A percentile compares a stretch with the other conserved stretches of the same genome.
These are phyloP conservation scores for Lepeophtheirus nordmannii DNA, from an alignment of 2,888 invertebrate genomes.

Conservation along the genomic window DNA sequence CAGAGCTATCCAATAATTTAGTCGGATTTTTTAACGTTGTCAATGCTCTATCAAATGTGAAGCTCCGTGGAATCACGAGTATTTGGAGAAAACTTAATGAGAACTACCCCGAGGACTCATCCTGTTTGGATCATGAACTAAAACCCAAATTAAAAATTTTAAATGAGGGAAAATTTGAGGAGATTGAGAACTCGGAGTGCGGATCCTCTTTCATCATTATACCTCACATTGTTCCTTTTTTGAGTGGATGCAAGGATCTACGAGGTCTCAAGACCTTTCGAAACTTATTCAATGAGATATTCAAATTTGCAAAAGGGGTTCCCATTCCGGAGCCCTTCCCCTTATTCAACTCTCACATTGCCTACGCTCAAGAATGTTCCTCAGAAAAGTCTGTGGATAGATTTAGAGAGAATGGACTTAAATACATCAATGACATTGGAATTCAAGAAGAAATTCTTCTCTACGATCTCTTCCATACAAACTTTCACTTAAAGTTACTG, in stretches of 20 bases:
- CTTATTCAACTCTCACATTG: background rate
- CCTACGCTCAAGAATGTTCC: background rate
- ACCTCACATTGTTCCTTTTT: constrained; percentile 12
- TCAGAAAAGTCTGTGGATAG: background rate
- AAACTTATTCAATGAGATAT: constrained; percentile 6
- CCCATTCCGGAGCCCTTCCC: constrained; percentile 6
- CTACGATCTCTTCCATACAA: constrained; percentile 13
- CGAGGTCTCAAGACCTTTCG: constrained; percentile 4
- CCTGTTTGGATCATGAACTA: background rate
- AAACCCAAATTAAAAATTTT: background rate
- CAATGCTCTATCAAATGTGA: background rate
- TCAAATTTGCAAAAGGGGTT: background rate
- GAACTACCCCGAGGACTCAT: constrained; percentile 5
- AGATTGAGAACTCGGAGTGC: no score
- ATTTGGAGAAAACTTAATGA: constrained; percentile 15
- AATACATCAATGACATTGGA: background rate
- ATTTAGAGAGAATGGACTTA: constrained; percentile 13
- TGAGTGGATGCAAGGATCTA: constrained; percentile 15
- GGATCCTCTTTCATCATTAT: background rate
- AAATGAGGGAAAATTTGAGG: constrained; percentile 2
- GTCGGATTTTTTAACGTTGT: constrained; percentile 11
- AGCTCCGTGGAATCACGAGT: background rate
- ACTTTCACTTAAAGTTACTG: constrained; percentile 16
- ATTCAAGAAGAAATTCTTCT: background rate
- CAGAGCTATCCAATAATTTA: background rate